These are phyloP conservation scores for Idris sp. DNA, from an alignment of 1,140 invertebrate genomes.

Conservation along the genomic window DNA sequence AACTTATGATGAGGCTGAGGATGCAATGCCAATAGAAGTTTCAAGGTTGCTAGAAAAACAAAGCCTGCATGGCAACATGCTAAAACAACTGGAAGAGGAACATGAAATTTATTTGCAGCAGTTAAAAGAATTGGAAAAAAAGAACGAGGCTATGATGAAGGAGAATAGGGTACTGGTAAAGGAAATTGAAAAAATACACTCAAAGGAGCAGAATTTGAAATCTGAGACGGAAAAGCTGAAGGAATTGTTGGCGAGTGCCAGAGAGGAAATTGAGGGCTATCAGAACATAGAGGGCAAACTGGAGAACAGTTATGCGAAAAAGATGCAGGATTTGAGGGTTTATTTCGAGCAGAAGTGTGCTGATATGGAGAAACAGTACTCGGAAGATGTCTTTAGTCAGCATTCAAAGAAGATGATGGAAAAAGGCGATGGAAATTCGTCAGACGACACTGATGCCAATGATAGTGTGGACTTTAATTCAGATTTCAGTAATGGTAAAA, in stretches of 20 bases:
- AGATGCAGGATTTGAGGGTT: conserved; percentile 86
- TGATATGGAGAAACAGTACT: conserved; percentile 87
- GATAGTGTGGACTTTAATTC: conserved; percentile 64
- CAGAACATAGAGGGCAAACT: conserved; percentile 79
- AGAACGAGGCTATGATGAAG: conserved; percentile 57
- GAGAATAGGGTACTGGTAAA: conserved; percentile 59
- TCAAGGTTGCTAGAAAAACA: conserved; percentile 43
- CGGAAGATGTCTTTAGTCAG: conserved; percentile 84
- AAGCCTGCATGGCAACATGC: conserved; percentile 27
- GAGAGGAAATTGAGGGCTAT: conserved; percentile 77
- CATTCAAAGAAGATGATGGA: conserved; percentile 81
- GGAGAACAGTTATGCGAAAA: conserved; percentile 82
- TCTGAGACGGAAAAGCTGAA: conserved; percentile 65
- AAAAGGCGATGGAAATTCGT: conserved; percentile 73
- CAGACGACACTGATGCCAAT: conserved; percentile 71
- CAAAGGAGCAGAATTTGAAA: conserved; percentile 70
- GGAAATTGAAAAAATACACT: conserved; percentile 61
- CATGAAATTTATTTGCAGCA: conserved; percentile 44
- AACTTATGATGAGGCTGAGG: conserved; percentile 51
- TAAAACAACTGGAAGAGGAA: conserved; percentile 61
- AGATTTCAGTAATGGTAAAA: conserved; percentile 28
- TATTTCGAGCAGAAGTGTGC: conserved; percentile 88
- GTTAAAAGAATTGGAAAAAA: conserved; percentile 40
- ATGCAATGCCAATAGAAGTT: conserved; percentile 38
- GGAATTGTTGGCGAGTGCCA: conserved; percentile 74